Base-by-base conservation (phyloP, 2,888 invertebrate genomes). In the Amaurobius ferox region DNA sequence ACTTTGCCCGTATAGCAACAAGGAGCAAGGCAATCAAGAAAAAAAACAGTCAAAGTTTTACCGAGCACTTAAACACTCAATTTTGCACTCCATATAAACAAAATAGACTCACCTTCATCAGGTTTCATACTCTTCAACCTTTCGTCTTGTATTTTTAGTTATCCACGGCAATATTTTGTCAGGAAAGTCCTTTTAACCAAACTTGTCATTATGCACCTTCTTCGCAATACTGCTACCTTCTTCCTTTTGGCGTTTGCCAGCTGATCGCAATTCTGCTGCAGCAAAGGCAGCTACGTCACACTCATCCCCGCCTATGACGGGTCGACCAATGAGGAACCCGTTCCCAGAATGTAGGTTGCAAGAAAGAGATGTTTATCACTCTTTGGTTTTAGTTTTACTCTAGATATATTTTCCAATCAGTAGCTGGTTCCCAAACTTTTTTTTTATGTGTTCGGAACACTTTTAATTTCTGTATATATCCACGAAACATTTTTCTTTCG, bases 231-330 rank as follows among this genome's bases (percentile, higher is more conserved):
- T 35, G 70, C 29, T 44, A 64, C 64, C 74, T 74, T 44, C 64
- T 5, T 44, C 39, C 67, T n/a, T 23, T 26, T 26, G 68, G 11
- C 39, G 74, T 72, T 39, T 67, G 28, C 67, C 83, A 83, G 83
- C 83, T 83, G 83, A 83, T 83, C 71, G 28, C 71, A 76, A 70
- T 76, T 76, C 40, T 80, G 80, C 73, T 83, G 76, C 83, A 66
- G 67, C 73, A 48, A 67, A 83, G 71, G 44, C 23, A 32, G 7
- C 83, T 76, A 83, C 83, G 68, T 76, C 83, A 83, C 62, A 23
- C 9, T 16, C 44, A n/a, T 23, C 64, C 71, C 83, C 61, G 76
- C 83, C 61, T 71, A 3, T n/a, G 19, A 13, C 1, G 35, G 11
- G 13, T 1, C 23, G 1, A 61, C 83, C 83, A 83, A 83, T 83